Evolutionary conservation across 2,797 vertebrate species (phyloP), one percentile per base, ranked within the genome.

Genomic region (Sandelia bainsii): DNA sequence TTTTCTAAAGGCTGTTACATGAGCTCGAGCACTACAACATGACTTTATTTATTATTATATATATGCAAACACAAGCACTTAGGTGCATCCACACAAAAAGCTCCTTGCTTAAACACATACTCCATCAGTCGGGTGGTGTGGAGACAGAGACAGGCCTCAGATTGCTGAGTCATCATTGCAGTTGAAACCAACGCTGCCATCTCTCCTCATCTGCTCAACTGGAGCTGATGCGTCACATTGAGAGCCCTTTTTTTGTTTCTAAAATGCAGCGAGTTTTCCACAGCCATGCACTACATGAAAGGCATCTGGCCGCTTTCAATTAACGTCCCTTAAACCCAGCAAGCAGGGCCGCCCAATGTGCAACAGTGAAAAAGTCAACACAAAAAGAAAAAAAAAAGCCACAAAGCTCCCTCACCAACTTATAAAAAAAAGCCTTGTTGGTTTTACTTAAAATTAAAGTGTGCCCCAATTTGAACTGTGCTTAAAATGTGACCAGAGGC

Each of bases 121-220:
- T 8, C 46, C 46, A 49, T 49, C 46, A 49, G 46, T 23, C 4
- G n/a, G n/a, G 77, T 59, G 72, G 75, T 68, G 69, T 76, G 79
- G 79, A 90, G 79, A 87, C 75, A 80, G 80, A 81, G 62, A 66
- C 73, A 66, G 75, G 45, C 80, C 72, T 69, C 81, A 72, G 72
- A 88, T 75, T 82, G 92, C 91, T 89, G 91, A 93, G 86, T 92
- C 91, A 93, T 88, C 78, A 20, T 63, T 86, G 85, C 86, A 84
- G 83, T 80, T 72, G 23, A 79, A n/a, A 79, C 80, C 67, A 80
- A 69, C 8, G 68, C 79, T 81, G 86, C 81, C 17, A 72, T 82
- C 81, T 71, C 83, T 87, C 78, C 82, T 87, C 86, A 82, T 89
- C 82, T 85, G 77, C 78, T 87, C 83, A 2, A 77, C 63, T 69